Conservation (phyloP, 2,113 vertebrate genomes). For the Hipposideros armiger region DNA sequence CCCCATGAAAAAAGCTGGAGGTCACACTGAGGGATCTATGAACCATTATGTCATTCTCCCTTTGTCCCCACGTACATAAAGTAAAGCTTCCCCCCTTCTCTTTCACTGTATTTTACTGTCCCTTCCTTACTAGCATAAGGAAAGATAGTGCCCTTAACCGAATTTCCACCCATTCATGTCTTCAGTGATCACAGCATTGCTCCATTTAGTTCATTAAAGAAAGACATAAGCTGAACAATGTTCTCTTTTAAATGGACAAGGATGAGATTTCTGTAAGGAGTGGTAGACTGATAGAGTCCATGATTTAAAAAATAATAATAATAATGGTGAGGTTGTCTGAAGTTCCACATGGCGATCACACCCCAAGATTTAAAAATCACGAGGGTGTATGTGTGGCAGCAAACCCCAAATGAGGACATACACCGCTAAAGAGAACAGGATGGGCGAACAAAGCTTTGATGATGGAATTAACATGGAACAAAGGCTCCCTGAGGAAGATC, state of each 20-base stretch:
- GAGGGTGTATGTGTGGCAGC: neutral
- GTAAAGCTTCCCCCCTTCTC: accelerated
- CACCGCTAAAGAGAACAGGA: slow-evolving; percentile 60
- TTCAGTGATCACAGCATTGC: neutral
- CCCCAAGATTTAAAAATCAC: neutral
- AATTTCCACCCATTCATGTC: neutral
- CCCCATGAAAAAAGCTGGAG: neutral
- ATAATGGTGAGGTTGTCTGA: neutral
- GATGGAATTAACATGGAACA: slow-evolving; percentile 84
- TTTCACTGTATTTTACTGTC: no score
- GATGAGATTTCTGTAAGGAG: neutral
- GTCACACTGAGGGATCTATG: neutral
- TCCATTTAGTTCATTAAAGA: neutral
- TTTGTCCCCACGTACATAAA: neutral
- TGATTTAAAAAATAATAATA: neutral
- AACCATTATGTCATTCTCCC: neutral
- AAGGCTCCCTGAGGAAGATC: slow-evolving; percentile 84
- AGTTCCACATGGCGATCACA: neutral
- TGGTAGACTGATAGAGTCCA: neutral
- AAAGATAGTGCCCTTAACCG: neutral
- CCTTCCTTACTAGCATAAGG: neutral
- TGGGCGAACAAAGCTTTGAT: slow-evolving; percentile 73
- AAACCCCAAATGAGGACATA: neutral
- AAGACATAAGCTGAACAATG: neutral
- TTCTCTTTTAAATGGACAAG: neutral